phyloP scores from a whole-genome alignment of 2,888 invertebrate species.

The Andrena bicolor region DNA sequence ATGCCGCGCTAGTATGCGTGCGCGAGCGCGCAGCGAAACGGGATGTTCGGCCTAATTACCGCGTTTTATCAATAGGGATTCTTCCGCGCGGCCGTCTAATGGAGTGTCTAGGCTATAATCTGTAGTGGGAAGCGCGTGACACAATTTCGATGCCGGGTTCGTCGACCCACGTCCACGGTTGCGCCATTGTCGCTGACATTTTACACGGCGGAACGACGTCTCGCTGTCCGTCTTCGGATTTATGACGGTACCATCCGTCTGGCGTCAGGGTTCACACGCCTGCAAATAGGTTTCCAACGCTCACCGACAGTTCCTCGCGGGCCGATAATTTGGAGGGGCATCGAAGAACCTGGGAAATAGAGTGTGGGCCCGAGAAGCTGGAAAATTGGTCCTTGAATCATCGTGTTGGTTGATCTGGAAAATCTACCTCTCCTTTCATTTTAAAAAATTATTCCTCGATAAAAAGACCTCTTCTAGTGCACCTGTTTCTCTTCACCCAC shows the following conservation, averaged over 20 bases:
- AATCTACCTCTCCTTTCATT: too few relatives aligned
- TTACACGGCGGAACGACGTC: constrained; percentile 49
- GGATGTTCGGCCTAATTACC: constrained; percentile 74
- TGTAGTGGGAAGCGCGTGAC: constrained; percentile 67
- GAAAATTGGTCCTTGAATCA: too few relatives aligned
- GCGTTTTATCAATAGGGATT: constrained; percentile 75
- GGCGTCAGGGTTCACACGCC: constrained; percentile 35
- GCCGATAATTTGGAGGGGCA: too few relatives aligned
- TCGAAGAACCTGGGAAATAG: too few relatives aligned
- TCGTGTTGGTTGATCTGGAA: too few relatives aligned
- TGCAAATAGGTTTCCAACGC: neutral
- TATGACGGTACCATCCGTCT: constrained; percentile 43
- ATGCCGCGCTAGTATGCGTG: neutral
- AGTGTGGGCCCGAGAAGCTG: too few relatives aligned
- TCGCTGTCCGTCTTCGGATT: constrained; percentile 51
- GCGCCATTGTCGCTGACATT: constrained; percentile 67
- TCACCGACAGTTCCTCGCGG: neutral
- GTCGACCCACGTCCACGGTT: constrained; percentile 61
- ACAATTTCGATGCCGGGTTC: constrained; percentile 68
- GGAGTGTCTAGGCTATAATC: constrained; percentile 67
- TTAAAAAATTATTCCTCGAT: too few relatives aligned
- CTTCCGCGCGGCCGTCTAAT: constrained; percentile 64
- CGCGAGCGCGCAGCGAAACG: constrained; percentile 45
- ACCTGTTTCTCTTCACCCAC: too few relatives aligned
- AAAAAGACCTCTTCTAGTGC: too few relatives aligned